These are phyloP conservation scores for Andrena trimmerana DNA, from an alignment of 2,888 invertebrate genomes.

Conservation along the genomic window DNA sequence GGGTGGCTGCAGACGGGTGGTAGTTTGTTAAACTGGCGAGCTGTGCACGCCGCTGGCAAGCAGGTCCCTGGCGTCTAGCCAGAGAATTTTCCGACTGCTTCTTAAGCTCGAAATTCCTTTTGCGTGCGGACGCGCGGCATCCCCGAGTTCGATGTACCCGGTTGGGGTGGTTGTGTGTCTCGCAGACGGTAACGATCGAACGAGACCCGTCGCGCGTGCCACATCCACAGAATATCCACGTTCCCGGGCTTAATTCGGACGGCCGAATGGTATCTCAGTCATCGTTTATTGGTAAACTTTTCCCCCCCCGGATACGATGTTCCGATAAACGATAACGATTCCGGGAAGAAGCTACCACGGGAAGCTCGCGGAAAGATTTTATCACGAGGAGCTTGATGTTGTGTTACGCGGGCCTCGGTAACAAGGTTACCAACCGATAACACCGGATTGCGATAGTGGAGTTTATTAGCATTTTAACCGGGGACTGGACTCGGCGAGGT, in stretches of 20 bases:
- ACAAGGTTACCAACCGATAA: neutral
- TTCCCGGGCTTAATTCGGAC: conserved; percentile 1
- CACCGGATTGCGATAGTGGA: neutral
- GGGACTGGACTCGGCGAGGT: conserved; percentile 9
- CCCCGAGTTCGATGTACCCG: conserved; percentile 45
- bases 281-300: conserved; percentile 3
- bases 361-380: neutral
- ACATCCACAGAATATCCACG: neutral
- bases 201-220: neutral
- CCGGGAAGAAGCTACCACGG: neutral
- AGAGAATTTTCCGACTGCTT: conserved; percentile 62
- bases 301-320: neutral
- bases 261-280: neutral
- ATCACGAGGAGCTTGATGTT: neutral
- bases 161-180: neutral
- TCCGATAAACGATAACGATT: neutral
- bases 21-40: conserved; percentile 60
- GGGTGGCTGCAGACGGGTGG: conserved; percentile 58
- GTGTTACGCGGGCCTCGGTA: neutral
- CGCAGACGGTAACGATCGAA: conserved; percentile 20
- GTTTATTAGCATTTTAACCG: neutral
- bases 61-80: conserved; percentile 61
- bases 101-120: conserved; percentile 58
- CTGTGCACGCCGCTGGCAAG: conserved; percentile 35
- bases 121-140: conserved; percentile 34